Conservation (phyloP, 2,113 vertebrate species). For the Helogale parvula region DNA sequence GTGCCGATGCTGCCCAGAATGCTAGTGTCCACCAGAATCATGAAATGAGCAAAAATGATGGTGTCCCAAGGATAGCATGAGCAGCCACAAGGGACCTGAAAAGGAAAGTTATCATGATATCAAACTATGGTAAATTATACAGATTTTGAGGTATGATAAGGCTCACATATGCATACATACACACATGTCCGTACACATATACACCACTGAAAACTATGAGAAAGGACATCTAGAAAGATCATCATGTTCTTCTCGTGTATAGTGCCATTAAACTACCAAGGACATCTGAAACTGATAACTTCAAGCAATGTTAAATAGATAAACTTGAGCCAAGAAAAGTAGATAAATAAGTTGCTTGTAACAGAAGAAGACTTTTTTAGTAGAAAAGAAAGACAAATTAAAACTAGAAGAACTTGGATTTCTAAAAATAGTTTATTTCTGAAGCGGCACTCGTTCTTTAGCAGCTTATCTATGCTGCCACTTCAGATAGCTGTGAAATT, state of each 20-base stretch:
- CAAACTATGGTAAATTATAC: neutral
- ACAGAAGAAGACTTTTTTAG: neutral
- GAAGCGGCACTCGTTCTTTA: too few species aligned
- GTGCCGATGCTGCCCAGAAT: neutral
- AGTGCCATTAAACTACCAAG: neutral
- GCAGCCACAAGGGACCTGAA: too few species aligned
- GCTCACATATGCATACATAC: neutral
- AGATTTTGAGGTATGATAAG: too few species aligned
- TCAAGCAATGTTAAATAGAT: neutral
- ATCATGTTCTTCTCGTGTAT: neutral
- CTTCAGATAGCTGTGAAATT: too few species aligned
- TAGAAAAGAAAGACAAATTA: neutral
- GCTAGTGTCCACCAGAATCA: rapidly evolving
- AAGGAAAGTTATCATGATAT: neutral
- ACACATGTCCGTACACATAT: rapidly evolving
- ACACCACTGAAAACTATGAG: neutral
- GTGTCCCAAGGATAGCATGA: neutral
- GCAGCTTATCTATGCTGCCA: too few species aligned
- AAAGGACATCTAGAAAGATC: neutral
- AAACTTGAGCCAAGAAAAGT: neutral
- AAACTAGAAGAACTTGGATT: neutral
- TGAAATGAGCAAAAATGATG: rapidly evolving
- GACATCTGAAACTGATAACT: neutral
- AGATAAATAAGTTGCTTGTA: neutral
- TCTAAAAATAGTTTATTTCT: too few species aligned